Evolutionary conservation across 2,113 vertebrate species (phyloP), one percentile per base, ranked within the genome.

Genomic region (Ginglymostoma cirratum): DNA sequence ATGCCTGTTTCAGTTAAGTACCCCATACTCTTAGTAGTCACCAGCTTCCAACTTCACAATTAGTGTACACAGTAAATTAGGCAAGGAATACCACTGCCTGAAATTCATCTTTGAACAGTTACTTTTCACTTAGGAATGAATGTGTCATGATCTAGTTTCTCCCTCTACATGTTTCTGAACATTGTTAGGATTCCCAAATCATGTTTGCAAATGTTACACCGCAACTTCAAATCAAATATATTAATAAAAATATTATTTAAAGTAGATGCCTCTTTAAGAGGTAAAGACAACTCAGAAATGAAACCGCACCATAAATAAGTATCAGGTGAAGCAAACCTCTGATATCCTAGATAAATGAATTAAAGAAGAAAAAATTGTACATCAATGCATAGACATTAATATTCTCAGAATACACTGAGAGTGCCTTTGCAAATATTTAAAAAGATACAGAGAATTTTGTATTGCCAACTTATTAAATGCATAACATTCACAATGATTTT

Each of bases 291-390:
- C 55, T 87, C 48, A 66, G 61, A 93, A 93, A 65, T 12, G 4
- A 90, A 30, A 34, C 87, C n/a, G 14, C 14, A 90, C 52, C 30
- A 34, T 55, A 55, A 90, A 93, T 66, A 61, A 66, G 48, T 61
- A 61, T 67, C 34, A 38, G n/a, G 24, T 93, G 61, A 93, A 38
- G 6, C 34, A 66, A 5, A 30, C 48, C 85, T 55, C 86, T 34
- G 87, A 83, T 61, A 15, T 65, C 52, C 27, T 90, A 34, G 15
- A 61, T 27, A 34, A 30, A 4, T 61, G 14, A 61, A 90, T 90
- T n/a, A 90, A 61, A n/a, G 27, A 90, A 90, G 30, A 90, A 90
- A 61, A 55, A 90, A 30, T 90, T 90, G 5, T n/a, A 90, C 86
- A 89, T 55, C 86, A 90, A 90, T 61, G 34, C 52, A 61, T 34